Base-by-base conservation (phyloP, 2,113 vertebrate species). In the Poicephalus gulielmi region DNA sequence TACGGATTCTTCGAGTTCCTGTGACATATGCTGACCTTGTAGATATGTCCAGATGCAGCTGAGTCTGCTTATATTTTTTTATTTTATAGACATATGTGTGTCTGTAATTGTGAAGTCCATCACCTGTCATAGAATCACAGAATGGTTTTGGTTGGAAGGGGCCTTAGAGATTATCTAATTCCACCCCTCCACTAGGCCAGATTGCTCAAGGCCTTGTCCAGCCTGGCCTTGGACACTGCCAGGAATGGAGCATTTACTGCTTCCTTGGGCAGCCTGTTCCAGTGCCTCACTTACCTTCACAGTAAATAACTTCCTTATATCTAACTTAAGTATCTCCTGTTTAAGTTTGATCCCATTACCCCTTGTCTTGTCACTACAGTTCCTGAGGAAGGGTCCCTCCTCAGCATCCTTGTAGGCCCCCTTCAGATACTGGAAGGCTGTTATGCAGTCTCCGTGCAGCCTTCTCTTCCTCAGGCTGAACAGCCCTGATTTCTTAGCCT, bases 21-120 rank as follows among this genome's bases (percentile, higher is more conserved):
- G 71, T 69, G 82, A 69, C 68, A 70, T 53, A 33, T 85, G 88
- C 92, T 96, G 94, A 78, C 71, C 90, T 78, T 88, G 79, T 83
- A 93, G 87, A 33, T 64, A 71, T 92, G 88, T 73, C 79, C 71
- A 83, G 82, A 67, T 91, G 68, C 64, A 86, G 64, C 76, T 64
- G 76, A 86, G 79, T 53, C 64, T 10, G 15, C 73, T 96, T 88
- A 74, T 49, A 55, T 86, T 96, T 90, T 84, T 76, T 81, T 76
- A 79, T 57, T 90, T 93, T 93, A 78, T 60, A 69, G 77, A 46
- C 74, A n/a, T 85, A 16, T 85, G 37, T 94, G 17, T 88, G 41
- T 62, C 55, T 86, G 59, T 94, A 92, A 89, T 60, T 89, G 66
- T 84, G 3, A 86, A 92, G 66, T 82, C 86, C 70, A 66, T 94